Evolutionary conservation across 2,113 vertebrate genomes (phyloP), one percentile per base, ranked within the genome.

Genomic region (Phodopus roborovskii): DNA sequence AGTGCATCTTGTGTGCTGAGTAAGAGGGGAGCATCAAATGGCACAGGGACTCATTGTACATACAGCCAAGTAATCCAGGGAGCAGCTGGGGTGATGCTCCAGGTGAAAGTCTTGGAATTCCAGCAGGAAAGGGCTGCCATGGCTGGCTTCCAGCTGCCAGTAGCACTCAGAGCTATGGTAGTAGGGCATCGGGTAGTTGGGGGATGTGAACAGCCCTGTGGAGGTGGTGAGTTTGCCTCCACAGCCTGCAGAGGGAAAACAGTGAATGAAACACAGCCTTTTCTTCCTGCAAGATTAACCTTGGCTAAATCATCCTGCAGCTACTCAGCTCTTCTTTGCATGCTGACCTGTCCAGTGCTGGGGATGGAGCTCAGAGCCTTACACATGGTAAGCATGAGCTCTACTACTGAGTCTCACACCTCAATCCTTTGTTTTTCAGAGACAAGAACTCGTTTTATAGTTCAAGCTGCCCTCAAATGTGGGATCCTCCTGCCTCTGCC

Each of bases 151-250:
- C 96, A 99, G 98, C 93, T 92, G 97, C 99, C 99, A 99, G 98
- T 98, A 99, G 97, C 99, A 99, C 93, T 99, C 99, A 0, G 99
- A 98, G 90, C 99, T 99, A 39, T 99, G 98, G 96, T 99, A 99
- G 96, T 99, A 99, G 0, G 99, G 99, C 98, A 99, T 98, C 0
- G 99, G 99, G 97, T 99, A 99, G 98, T 99, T 99, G 33, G 99
- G 99, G 66, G 99, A 99, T 30, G 99, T 99, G 94, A 99, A 98
- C 0, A 77, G 94, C 30, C 99, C 99, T 2, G 98, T 98, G 42
- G 98, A 50, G 48, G 99, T 98, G 1, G 71, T 98, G 48, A 99
- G 94, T 7, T 97, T 99, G 12, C 99, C 99, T 93, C 99, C 99
- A 95, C 99, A 99, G 64, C 99, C 99, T 99, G 91, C 17, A n/a